These are phyloP conservation scores for Peromyscus maniculatus DNA, from an alignment of 2,113 vertebrate species.

Conservation along the genomic window DNA sequence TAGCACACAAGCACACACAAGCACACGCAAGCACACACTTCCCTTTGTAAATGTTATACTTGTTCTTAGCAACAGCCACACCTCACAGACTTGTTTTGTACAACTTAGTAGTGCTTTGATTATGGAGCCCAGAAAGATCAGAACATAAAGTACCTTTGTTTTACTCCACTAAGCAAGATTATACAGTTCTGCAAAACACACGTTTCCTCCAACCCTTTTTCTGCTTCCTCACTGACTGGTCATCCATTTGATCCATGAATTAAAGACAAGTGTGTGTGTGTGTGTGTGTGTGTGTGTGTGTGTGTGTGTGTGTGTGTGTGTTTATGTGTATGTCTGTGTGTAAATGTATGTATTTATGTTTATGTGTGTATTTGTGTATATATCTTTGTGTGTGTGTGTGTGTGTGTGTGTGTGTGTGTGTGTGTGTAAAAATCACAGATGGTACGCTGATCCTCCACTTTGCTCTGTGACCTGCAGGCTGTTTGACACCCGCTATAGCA, in stretches of 20 bases:
- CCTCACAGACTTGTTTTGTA: conserved; percentile 18
- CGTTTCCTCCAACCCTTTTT: background rate
- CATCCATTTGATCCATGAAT: background rate
- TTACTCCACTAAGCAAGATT: background rate
- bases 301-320: too few relatives aligned
- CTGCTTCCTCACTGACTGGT: background rate
- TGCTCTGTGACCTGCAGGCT: conserved; percentile 86
- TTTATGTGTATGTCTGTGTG: background rate
- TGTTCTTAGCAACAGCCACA: background rate
- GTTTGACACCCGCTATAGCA: conserved; percentile 94
- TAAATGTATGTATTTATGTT: too few relatives aligned
- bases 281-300: background rate
- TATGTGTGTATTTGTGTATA: fast-evolving
- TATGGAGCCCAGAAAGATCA: background rate
- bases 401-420: fast-evolving
- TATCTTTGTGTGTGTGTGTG: background rate
- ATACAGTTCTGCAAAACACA: background rate
- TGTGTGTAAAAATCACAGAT: background rate
- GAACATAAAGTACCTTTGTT: background rate
- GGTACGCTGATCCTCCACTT: background rate
- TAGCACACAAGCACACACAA: background rate
- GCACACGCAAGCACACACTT: background rate
- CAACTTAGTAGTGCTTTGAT: background rate
- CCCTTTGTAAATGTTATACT: background rate
- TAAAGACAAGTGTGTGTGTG: background rate